Evolutionary conservation across 2,888 invertebrate species (phyloP).

Genomic region (Cryptus armator): DNA sequence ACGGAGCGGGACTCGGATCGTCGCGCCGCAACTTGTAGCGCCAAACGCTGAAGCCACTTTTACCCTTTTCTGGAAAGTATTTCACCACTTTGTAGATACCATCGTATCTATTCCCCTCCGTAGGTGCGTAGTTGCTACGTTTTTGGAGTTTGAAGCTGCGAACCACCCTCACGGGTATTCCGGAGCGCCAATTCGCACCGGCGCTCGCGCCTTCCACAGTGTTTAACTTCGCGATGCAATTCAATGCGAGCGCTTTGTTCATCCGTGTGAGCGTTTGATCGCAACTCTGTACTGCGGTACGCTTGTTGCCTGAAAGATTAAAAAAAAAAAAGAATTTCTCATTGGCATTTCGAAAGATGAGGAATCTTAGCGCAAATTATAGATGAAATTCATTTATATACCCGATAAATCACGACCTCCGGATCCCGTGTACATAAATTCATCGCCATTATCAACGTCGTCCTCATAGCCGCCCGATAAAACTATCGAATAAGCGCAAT

Average conservation of each 20-base stretch:
- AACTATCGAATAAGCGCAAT: constrained; percentile 94
- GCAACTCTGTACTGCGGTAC: constrained; percentile 92
- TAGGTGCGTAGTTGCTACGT: constrained; percentile 92
- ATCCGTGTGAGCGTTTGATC: constrained; percentile 92
- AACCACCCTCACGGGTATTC: constrained; percentile 92
- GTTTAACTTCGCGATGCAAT: constrained; percentile 90
- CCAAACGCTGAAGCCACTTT: constrained; percentile 93
- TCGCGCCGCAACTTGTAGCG: constrained; percentile 91
- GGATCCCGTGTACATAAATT: constrained; percentile 94
- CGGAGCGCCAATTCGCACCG: constrained; percentile 88
- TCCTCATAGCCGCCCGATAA: constrained; percentile 93
- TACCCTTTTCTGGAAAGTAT: constrained; percentile 92
- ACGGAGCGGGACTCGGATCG: constrained; percentile 92
- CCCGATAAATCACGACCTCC: constrained; percentile 93
- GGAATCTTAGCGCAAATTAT: too few relatives aligned
- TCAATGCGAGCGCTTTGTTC: constrained; percentile 92
- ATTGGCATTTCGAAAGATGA: background rate
- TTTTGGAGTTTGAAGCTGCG: constrained; percentile 91
- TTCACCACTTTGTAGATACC: constrained; percentile 95
- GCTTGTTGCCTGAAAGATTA: constrained; percentile 88
- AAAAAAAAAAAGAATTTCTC: constrained; percentile 24
- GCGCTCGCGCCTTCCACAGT: constrained; percentile 89
- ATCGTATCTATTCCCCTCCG: constrained; percentile 92
- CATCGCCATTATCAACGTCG: constrained; percentile 92
- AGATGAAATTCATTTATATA: constrained; percentile 45